Percentiles rank a stretch among this genome's conserved stretches.
Conservation (phyloP, 1,140 invertebrate species). For the Metopolophium dirhodum region DNA sequence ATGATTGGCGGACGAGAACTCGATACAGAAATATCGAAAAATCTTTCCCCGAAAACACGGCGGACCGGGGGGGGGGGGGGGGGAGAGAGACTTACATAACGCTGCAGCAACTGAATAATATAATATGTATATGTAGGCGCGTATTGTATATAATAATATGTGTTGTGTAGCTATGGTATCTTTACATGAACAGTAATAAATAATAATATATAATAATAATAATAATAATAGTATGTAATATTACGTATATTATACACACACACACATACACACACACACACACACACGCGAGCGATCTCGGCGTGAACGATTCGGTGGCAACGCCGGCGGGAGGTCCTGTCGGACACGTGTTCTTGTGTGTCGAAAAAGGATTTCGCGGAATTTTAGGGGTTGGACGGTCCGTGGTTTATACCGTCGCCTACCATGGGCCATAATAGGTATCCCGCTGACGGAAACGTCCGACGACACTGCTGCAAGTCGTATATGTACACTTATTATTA, state of each 20-base stretch:
- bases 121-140: not conserved
- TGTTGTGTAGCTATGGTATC: not conserved
- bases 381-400: not conserved
- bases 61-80: no score
- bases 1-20: not conserved
- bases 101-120: not conserved
- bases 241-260: not conserved
- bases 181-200: not conserved
- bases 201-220: not conserved
- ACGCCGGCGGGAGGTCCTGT: slow-evolving; percentile 3
- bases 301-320: not conserved
- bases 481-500: not conserved
- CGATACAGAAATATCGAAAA: not conserved
- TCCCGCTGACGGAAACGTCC: not conserved
- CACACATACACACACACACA: no score
- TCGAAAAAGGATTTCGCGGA: slow-evolving; percentile 35
- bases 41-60: not conserved
- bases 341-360: slow-evolving; percentile 14
- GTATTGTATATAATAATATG: not conserved
- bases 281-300: no score
- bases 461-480: not conserved
- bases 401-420: not conserved
- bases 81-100: no score
- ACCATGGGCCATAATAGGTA: not conserved
- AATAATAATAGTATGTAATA: slow-evolving; percentile 18